Base-by-base conservation (phyloP, 35 echinoderm and acorn worm genomes). In the Amphiura filiformis region DNA sequence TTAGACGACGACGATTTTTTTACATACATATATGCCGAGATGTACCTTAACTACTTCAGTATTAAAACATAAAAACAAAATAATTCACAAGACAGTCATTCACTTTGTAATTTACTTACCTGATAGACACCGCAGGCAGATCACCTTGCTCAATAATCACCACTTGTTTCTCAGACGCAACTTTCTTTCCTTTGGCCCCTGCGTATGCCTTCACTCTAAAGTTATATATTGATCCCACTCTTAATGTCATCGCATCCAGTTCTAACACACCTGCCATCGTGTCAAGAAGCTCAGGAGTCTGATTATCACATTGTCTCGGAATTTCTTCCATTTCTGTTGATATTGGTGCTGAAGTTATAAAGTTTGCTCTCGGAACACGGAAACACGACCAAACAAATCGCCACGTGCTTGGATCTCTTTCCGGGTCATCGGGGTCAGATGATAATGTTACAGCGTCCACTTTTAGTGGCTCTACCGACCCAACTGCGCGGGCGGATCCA, bases 401-500 rank as follows among this genome's bases (percentile, higher is more conserved):
- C 88, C 88, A 90, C 13, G 65, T 41, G 18, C 30, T 14, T 2
- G 41, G 23, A 47, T 77, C 70, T 31, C 80, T 37, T n/a, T 37
- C 65, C 30, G 35, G 7, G 26, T 82, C 28, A 36, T 90, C 88
- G 28, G 88, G 88, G 38, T 90, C 80, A 31, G 64, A 70, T 20
- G 39, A 76, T 34, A 80, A 84, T 37, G 23, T 39, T 28, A 40
- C 32, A 14, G 61, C 88, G 77, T 90, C 61, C 22, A 90, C 49
- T 18, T 23, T 31, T 18, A 91, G 39, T 22, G 75, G 17, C 13
- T 57, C 0, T 7, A 80, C 22, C 0, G 75, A 76, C n/a, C 82
- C 82, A 32, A 91, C 89, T 39, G 89, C n/a, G 22, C 89, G 61
- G 23, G 81, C 38, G 31, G n/a, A 77, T 22, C 89, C 89, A 80